phyloP scores from a whole-genome alignment of 2,113 vertebrate species.

The Axis porcinus region DNA sequence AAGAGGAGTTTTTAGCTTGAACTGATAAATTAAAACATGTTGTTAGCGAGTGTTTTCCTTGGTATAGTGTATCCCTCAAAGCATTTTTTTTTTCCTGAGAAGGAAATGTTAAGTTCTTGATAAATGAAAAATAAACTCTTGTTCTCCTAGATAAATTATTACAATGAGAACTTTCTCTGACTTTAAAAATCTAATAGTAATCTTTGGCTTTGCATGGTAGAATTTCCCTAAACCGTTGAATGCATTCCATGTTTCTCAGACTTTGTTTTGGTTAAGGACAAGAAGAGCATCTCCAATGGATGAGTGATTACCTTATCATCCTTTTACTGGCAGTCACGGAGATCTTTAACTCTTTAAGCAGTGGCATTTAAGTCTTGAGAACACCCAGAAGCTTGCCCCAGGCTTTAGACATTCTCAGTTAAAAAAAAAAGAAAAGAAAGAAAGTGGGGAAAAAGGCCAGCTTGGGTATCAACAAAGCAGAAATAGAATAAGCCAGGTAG shows the following conservation, averaged over 20 bases:
- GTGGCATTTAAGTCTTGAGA: slow-evolving; percentile 81
- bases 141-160: slow-evolving; percentile 71
- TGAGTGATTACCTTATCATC: slow-evolving; percentile 82
- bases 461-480: slow-evolving; percentile 72
- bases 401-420: slow-evolving; percentile 76
- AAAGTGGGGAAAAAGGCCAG: neutral
- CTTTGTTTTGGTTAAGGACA: slow-evolving; percentile 76
- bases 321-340: slow-evolving; percentile 78
- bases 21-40: slow-evolving; percentile 48
- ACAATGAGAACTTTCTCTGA: slow-evolving; percentile 77
- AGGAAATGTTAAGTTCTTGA: slow-evolving; percentile 71
- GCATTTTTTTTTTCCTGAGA: slow-evolving; percentile 46
- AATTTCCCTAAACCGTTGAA: slow-evolving; percentile 78
- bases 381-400: slow-evolving; percentile 82
- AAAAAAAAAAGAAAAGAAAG: neutral
- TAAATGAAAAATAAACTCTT: slow-evolving; percentile 72
- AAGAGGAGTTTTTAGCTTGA: slow-evolving; percentile 32
- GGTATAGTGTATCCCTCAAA: slow-evolving; percentile 29
- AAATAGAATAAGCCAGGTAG: slow-evolving; percentile 74
- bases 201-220: slow-evolving; percentile 72
- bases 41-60: slow-evolving; percentile 35
- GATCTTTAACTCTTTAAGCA: slow-evolving; percentile 84
- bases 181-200: slow-evolving; percentile 75
- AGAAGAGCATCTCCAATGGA: slow-evolving; percentile 65
- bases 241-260: slow-evolving; percentile 76